Base-by-base conservation (phyloP, 2,888 invertebrate genomes). In the Nemapogon koenigi region DNA sequence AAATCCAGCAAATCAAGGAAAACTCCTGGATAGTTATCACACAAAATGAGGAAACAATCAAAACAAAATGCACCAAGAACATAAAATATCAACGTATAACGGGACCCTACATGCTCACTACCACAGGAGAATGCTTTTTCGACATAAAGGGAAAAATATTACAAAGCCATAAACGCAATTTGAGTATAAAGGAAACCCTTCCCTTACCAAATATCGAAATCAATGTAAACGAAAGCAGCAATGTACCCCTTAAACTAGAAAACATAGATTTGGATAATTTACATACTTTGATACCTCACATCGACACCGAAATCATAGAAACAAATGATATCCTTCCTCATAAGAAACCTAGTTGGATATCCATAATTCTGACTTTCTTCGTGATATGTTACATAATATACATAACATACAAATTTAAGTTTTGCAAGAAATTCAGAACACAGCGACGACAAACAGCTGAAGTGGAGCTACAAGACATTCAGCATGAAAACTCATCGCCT, bases 1-100 rank as follows among this genome's bases (percentile, higher is more conserved):
- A 32, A 11, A 32, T 32, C 4, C n/a, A 32, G 11, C 3, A 17
- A 17, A 17, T 32, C 10, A 32, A 32, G 18, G 32, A 32, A 17
- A 32, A 32, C 11, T 32, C 32, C 10, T 32, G 32, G 32, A 16
- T 32, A 3, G 15, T 32, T 17, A 32, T 32, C 4, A 3, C 32
- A 6, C 7, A 4, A n/a, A 11, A 16, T n/a, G 17, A 32, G 4
- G n/a, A 32, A 17, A 32, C 18, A 6, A 4, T 32, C n/a, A 16
- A 32, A 16, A 32, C 18, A 17, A 17, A 6, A 17, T 32, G 32
- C 18, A 11, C n/a, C 3, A 16, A 32, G 3, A 16, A 17, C 3
- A 18, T 18, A 17, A 16, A 11, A 3, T 32, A 32, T 17, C 32
- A 32, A 17, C 16, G 32, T n/a, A 32, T 32, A 18, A 16, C 16